Evolutionary conservation across 2,797 vertebrate species (phyloP).

Genomic region (Taeniopygia guttata): DNA sequence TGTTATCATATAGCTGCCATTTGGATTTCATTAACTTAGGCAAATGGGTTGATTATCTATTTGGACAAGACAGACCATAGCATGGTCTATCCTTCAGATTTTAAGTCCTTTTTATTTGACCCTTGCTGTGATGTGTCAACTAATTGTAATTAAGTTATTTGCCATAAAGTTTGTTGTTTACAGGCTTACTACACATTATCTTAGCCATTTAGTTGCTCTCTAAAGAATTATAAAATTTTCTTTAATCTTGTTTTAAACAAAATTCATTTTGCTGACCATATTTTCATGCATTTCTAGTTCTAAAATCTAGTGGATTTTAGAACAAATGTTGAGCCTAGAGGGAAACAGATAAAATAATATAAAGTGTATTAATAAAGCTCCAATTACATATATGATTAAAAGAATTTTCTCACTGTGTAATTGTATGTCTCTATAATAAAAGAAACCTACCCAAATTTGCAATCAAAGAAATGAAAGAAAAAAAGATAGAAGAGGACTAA

Average conservation of each 20-base stretch:
- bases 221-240: neutral
- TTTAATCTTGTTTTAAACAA: neutral
- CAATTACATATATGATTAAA: neutral
- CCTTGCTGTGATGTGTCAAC: neutral
- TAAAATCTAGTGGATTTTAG: conserved; percentile 33
- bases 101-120: neutral
- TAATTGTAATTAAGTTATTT: neutral
- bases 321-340: neutral
- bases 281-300: conserved; percentile 27
- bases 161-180: neutral
- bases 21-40: neutral
- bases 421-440: neutral
- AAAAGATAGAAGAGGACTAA: neutral
- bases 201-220: conserved; percentile 5
- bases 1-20: neutral
- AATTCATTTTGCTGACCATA: conserved; percentile 7
- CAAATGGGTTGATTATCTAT: neutral
- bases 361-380: neutral
- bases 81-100: neutral
- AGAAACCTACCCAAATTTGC: neutral
- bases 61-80: neutral
- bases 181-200: neutral
- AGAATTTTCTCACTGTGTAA: neutral
- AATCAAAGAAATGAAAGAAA: neutral
- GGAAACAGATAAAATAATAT: neutral